Evolutionary conservation across 2,113 vertebrate species (phyloP).

Genomic region (Podiceps cristatus): DNA sequence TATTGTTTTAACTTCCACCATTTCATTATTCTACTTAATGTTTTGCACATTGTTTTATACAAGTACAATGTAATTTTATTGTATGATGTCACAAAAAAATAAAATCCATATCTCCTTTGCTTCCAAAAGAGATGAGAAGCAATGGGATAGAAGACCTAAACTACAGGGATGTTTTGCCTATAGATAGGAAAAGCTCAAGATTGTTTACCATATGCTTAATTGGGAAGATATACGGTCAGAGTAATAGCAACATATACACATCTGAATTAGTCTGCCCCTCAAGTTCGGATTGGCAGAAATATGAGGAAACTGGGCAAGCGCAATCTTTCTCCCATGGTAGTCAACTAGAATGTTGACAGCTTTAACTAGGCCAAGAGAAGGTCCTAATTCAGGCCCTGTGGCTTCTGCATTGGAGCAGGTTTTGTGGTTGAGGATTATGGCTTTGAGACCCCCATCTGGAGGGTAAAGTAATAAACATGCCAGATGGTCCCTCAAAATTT

Average conservation of each 20-base stretch:
- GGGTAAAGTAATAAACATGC: not conserved
- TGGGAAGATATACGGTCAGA: not conserved
- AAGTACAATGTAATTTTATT: conserved; percentile 29
- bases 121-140: conserved; percentile 11
- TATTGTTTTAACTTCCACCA: conserved; percentile 57
- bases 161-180: not conserved
- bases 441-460: not conserved
- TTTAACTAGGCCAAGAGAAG: not conserved
- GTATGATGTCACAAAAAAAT: not conserved
- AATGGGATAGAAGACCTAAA: not conserved
- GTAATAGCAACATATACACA: not conserved
- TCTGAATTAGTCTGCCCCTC: not conserved
- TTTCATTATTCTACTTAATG: conserved; percentile 57
- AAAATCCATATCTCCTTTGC: not conserved
- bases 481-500: not conserved
- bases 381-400: not conserved
- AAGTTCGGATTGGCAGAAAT: not conserved
- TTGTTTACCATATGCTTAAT: not conserved
- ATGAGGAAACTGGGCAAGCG: not conserved
- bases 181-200: not conserved
- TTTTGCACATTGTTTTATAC: conserved; percentile 54
- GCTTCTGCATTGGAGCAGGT: not conserved
- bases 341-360: not conserved
- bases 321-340: not conserved
- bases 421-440: not conserved